Conservation (phyloP, 1,140 invertebrate genomes). For the Pissodes strobi region DNA sequence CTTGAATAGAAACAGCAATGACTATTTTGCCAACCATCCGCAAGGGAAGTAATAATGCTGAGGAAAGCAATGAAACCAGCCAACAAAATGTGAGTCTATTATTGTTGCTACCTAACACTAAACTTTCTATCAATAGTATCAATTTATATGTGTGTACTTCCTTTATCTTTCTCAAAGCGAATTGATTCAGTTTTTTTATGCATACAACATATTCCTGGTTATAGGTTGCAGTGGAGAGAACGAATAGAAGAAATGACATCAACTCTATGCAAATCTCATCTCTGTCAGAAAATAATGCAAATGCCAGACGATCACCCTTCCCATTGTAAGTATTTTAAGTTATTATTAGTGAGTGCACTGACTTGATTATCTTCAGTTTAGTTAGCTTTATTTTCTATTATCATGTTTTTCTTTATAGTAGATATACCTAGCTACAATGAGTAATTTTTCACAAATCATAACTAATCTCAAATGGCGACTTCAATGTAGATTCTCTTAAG, state of each 20-base stretch:
- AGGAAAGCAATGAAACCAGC: constrained; percentile 47
- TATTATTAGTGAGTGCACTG: too few relatives aligned
- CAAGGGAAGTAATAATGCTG: constrained; percentile 45
- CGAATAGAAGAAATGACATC: constrained; percentile 48
- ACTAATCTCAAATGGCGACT: too few relatives aligned
- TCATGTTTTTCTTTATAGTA: too few relatives aligned
- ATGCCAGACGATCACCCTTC: constrained; percentile 44
- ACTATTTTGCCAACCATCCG: constrained; percentile 53
- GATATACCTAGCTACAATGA: too few relatives aligned
- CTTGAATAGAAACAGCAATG: too few relatives aligned
- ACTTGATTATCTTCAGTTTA: too few relatives aligned
- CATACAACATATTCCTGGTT: too few relatives aligned
- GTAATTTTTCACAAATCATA: too few relatives aligned
- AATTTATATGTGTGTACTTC: constrained; percentile 21
- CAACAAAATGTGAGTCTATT: constrained; percentile 47
- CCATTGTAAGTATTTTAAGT: too few relatives aligned
- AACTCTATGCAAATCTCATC: constrained; percentile 42
- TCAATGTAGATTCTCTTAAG: too few relatives aligned
- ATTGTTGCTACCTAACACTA: constrained; percentile 23
- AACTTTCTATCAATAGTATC: constrained; percentile 27
- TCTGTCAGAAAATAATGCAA: constrained; percentile 41
- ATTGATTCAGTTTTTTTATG: constrained; percentile 18
- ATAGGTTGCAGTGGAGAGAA: constrained; percentile 43
- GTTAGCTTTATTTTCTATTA: too few relatives aligned
- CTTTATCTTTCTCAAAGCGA: constrained; percentile 24